phyloP scores from a whole-genome alignment of 1,140 invertebrate species.

The Hyphantria cunea region DNA sequence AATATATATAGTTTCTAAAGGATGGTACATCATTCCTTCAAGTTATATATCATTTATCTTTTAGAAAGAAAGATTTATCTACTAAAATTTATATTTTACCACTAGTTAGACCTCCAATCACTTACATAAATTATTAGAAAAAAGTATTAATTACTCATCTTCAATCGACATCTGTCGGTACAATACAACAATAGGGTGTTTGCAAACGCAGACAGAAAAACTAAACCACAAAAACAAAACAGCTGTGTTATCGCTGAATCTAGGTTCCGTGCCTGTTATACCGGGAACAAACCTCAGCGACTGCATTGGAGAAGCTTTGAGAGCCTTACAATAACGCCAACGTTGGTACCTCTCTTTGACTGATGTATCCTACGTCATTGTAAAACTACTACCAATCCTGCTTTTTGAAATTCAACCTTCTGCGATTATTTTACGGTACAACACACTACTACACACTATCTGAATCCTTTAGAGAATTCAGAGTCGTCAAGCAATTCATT shows the following conservation, averaged over 20 bases:
- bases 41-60: no score
- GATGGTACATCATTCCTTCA: no score
- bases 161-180: no score
- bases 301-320: slow-evolving; percentile 32
- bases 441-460: no score
- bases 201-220: slow-evolving; percentile 4
- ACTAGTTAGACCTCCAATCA: no score
- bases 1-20: no score
- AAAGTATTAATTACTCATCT: no score
- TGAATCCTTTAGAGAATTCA: slow-evolving; percentile 33
- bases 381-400: slow-evolving; percentile 14
- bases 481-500: slow-evolving; percentile 26
- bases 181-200: no score
- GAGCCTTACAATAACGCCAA: slow-evolving; percentile 36
- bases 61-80: no score
- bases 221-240: no score
- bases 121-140: no score
- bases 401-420: slow-evolving; percentile 19
- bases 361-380: slow-evolving; percentile 32
- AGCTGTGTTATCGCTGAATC: slow-evolving; percentile 25
- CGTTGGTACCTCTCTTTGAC: slow-evolving; percentile 35
- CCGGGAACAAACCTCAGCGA: slow-evolving; percentile 29
- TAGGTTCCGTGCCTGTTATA: slow-evolving; percentile 30
- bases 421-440: slow-evolving; percentile 1
- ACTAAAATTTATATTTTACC: no score